Evolutionary conservation across 2,888 invertebrate genomes (phyloP), one percentile per base, ranked within the genome.

Genomic region (Andrena praecox): DNA sequence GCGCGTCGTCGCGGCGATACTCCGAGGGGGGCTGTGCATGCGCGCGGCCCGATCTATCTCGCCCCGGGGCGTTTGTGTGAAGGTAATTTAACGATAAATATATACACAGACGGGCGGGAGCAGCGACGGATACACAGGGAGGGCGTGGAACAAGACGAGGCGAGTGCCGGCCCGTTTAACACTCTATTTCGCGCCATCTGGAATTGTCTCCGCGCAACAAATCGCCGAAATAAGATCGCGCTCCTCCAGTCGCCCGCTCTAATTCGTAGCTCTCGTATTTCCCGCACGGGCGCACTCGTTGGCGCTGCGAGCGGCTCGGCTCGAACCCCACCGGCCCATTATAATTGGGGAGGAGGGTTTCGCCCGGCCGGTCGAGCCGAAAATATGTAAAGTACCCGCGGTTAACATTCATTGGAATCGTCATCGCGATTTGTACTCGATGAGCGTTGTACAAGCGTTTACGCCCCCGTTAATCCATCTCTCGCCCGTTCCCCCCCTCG

Each of bases 1-100:
- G 52, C 71, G 52, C 60, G 73, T 70, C 60, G 73, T 70, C 69
- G 63, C 69, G 63, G 52, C 81, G 60, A 62, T 70, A 75, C 42
- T 75, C 75, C 20, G 29, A 62, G 33, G 52, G 33, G 52, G n/a
- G n/a, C 42, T 8, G 60, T 31, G 29, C 12, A 10, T n/a, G 63
- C 20, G 56, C 20, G 24, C 33, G 33, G 33, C 60, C 35, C 70
- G 52, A 86, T 86, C 77, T 85, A 79, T 86, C 86, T 86, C 82
- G 66, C 82, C 74, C 12, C 27, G 33, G 27, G 67, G 66, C 69
- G 77, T 80, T 87, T 82, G 67, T 71, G 67, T 70, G 68, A 83
- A 83, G 80, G 73, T 87, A 80, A 80, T 76, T 87, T 72, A 63
- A 71, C 83, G 74, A 84, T 86, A 86, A 80, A 81, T 70, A 78